Conservation (phyloP, 1,140 invertebrate species). For the Uloborus diversus region DNA sequence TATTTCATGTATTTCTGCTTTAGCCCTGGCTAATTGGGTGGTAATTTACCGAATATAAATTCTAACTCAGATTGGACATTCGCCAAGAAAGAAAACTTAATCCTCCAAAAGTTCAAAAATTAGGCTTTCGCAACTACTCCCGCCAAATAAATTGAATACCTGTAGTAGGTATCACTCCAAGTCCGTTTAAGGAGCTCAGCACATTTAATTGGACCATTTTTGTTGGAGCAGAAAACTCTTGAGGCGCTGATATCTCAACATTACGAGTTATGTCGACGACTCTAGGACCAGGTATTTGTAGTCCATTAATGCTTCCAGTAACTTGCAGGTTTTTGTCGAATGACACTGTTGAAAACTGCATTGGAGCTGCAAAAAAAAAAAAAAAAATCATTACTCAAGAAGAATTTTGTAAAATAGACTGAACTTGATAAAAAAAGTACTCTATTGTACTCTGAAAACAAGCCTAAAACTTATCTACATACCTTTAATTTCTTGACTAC, state of each 20-base stretch:
- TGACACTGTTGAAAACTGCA: slow-evolving; percentile 24
- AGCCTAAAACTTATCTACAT: neutral
- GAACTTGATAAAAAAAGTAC: neutral
- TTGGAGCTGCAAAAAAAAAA: slow-evolving; percentile 26
- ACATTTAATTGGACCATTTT: slow-evolving; percentile 15
- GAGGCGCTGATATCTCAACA: slow-evolving; percentile 6
- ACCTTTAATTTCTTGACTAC: slow-evolving; percentile 43
- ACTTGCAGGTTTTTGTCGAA: slow-evolving; percentile 17
- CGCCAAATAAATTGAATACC: neutral
- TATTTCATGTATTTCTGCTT: too few relatives aligned
- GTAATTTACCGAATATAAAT: too few relatives aligned
- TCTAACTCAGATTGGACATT: too few relatives aligned
- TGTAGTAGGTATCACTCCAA: neutral
- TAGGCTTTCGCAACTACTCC: too few relatives aligned
- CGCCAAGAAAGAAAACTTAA: too few relatives aligned
- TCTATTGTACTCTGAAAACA: neutral
- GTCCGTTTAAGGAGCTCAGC: slow-evolving; percentile 45
- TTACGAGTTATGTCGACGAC: slow-evolving; percentile 4
- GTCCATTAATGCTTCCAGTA: slow-evolving; percentile 25
- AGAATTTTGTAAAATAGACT: neutral
- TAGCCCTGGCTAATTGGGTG: too few relatives aligned
- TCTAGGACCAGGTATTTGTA: slow-evolving; percentile 38
- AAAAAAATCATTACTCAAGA: neutral
- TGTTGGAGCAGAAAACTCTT: slow-evolving; percentile 3
- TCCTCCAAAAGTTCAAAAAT: too few relatives aligned